Conservation (phyloP, 2,888 invertebrate genomes). For the Biston betularia region DNA sequence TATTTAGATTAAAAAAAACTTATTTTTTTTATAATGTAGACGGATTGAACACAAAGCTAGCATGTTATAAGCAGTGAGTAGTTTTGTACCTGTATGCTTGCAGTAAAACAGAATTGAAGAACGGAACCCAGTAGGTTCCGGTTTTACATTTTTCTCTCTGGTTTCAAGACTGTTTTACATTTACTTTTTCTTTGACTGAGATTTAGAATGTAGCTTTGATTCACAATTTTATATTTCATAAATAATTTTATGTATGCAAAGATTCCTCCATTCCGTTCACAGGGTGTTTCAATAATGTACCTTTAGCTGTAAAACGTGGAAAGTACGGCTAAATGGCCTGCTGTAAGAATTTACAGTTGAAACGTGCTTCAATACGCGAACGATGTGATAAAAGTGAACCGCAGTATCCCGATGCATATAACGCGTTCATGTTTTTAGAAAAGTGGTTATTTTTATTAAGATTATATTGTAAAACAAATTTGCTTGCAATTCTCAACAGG, state of each 20-base stretch:
- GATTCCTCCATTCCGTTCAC: conserved; percentile 65
- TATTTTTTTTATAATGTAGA: too few relatives aligned
- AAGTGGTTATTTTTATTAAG: background rate
- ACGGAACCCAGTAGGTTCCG: too few relatives aligned
- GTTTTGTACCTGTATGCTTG: too few relatives aligned
- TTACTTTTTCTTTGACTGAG: background rate
- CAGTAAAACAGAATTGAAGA: background rate
- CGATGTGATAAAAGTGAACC: conserved; percentile 74
- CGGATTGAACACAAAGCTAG: too few relatives aligned
- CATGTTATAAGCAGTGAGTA: too few relatives aligned
- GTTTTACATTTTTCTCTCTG: background rate
- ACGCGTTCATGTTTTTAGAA: background rate
- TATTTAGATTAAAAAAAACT: too few relatives aligned
- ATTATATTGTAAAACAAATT: too few relatives aligned
- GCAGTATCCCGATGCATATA: conserved; percentile 44
- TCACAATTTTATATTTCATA: conserved; percentile 47
- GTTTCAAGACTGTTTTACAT: too few relatives aligned
- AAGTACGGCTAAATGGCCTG: conserved; percentile 72
- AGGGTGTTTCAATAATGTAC: conserved; percentile 75
- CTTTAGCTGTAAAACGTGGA: conserved; percentile 70
- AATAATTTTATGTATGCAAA: conserved; percentile 61
- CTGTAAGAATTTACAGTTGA: conserved; percentile 73
- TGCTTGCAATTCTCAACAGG: too few relatives aligned
- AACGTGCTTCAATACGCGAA: conserved; percentile 76
- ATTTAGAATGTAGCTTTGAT: background rate